Percentiles rank a stretch among this genome's conserved stretches.
phyloP scores from a whole-genome alignment of 2,797 vertebrate genomes.

The Limnodromus scolopaceus region DNA sequence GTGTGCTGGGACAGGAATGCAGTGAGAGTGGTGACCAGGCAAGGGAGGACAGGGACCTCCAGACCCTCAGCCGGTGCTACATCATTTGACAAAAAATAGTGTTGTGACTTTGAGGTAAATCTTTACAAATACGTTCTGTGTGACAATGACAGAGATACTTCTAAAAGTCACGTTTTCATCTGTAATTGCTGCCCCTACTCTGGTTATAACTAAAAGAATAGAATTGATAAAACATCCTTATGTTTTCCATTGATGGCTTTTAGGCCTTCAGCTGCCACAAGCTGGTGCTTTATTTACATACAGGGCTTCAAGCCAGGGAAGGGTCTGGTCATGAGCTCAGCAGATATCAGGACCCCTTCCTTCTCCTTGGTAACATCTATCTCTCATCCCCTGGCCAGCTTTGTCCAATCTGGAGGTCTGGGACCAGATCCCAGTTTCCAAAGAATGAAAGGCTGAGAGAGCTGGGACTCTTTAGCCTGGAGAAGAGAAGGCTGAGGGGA shows the following conservation, averaged over 20 bases:
- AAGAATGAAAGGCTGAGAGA: background rate
- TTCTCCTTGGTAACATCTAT: fast-evolving
- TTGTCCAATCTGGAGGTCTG: fast-evolving
- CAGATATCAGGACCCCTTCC: fast-evolving
- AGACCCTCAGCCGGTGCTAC: fast-evolving
- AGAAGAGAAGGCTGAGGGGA: too few relatives aligned
- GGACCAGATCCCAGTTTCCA: background rate
- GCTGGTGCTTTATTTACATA: fast-evolving
- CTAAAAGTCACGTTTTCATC: fast-evolving
- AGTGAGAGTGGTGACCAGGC: fast-evolving
- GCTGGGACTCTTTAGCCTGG: too few relatives aligned
- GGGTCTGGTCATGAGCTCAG: background rate
- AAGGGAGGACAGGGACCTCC: fast-evolving
- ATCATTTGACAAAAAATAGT: fast-evolving
- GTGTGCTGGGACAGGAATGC: fast-evolving
- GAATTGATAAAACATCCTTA: too few relatives aligned
- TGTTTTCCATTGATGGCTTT: fast-evolving
- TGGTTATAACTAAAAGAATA: fast-evolving
- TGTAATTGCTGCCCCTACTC: fast-evolving
- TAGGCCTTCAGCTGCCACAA: background rate
- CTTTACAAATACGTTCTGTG: fast-evolving
- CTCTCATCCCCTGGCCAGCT: too few relatives aligned
- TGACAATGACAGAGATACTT: fast-evolving
- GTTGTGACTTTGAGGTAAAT: background rate
- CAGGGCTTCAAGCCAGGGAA: fast-evolving